These are phyloP conservation scores for Lysiphlebus fabarum DNA, from an alignment of 1,140 invertebrate species.

Conservation along the genomic window DNA sequence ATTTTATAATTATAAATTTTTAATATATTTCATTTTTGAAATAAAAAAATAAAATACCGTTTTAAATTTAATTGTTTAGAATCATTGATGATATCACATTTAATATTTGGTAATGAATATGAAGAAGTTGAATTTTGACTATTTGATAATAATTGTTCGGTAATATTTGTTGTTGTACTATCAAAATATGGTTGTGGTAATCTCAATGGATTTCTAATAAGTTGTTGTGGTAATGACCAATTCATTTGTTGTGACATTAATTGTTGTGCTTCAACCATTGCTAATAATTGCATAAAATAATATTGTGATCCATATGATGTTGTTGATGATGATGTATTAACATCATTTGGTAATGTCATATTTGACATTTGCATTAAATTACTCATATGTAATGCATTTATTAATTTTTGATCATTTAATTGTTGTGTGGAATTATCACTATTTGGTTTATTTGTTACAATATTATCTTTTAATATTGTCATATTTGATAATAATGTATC, in stretches of 20 bases:
- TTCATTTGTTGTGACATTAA: constrained; percentile 55
- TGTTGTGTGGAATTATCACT: constrained; percentile 44
- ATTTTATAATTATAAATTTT: no score
- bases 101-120: constrained; percentile 49
- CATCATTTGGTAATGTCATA: constrained; percentile 40
- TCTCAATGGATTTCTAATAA: constrained; percentile 41
- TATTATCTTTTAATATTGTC: constrained; percentile 48
- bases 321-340: constrained; percentile 33
- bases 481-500: constrained; percentile 41
- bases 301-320: constrained; percentile 43
- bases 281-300: constrained; percentile 50
- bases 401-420: constrained; percentile 57
- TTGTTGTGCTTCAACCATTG: constrained; percentile 53
- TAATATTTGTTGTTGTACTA: constrained; percentile 35
- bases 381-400: constrained; percentile 63
- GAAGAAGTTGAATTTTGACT: constrained; percentile 41
- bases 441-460: constrained; percentile 33
- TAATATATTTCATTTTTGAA: no score
- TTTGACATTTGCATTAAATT: constrained; percentile 55
- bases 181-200: constrained; percentile 50
- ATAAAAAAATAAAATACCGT: constrained; percentile 41
- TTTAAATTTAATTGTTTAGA: constrained; percentile 46
- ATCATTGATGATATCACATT: constrained; percentile 52
- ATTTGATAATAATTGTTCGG: constrained; percentile 41
- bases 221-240: constrained; percentile 46